Base-by-base conservation (phyloP, 2,888 invertebrate species). In the Erebia ligea region DNA sequence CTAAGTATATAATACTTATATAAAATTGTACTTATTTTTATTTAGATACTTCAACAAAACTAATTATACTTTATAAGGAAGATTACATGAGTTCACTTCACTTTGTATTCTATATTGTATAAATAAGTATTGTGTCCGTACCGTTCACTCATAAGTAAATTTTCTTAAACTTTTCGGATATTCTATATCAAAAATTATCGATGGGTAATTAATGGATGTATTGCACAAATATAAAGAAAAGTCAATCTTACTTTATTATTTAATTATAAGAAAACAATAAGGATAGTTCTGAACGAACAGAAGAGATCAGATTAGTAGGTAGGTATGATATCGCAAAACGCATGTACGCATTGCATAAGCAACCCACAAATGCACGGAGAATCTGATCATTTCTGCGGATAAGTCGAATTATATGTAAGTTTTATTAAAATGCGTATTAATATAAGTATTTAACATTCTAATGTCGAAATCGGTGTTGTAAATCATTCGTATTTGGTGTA, bases 221-320 rank as follows among this genome's bases (percentile, higher is more conserved):
- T 73, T 86, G 87, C 89, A 89, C 88, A 80, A 71, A 78, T 85
- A 81, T 84, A 82, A 83, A 83, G 79, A 81, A 80, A 84, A 82
- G 85, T 88, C 87, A 88, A 87, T 89, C 86, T 86, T 86, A 82
- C 82, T 86, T 81, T 86, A 86, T 79, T 84, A 80, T 79, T 62
- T 21, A 9, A 62, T 48, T 19, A 62, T 88, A 88, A 86, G 85
- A 78, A 79, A 80, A 81, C 79, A 80, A 81, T 82, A 87, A 88
- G 86, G 74, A 82, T 89, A 87, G 85, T 78, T 73, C 77, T 80
- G 76, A 82, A 75, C 75, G 75, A 76, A 82, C 85, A 82, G 86
- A 86, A 84, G 79, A 77, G 85, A 82, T 86, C 86, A 87, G 86
- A 86, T 87, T 84, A 82, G 68, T 68, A 69, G 57, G 45, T 45